Evolutionary conservation across 2,797 vertebrate genomes (phyloP), one percentile per base, ranked within the genome.

Genomic region (Valencia hispanica): DNA sequence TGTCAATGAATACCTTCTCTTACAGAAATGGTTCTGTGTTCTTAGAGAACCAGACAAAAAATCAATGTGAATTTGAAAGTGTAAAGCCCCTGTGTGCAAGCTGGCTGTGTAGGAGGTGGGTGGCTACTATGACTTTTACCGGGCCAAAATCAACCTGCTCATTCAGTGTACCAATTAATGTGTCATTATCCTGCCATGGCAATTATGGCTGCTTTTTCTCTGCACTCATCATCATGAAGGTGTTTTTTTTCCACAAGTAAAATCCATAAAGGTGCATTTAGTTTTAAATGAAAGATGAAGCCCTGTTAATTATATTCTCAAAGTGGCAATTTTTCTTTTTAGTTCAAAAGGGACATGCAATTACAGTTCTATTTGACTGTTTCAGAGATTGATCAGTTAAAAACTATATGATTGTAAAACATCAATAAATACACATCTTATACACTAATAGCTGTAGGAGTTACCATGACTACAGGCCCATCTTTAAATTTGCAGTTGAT

Each of bases 101-200:
- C 73, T 50, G 70, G 72, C 77, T 88, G 82, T 80, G 87, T 86
- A 87, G 89, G 89, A 89, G 84, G 89, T 39, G 55, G 84, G 89
- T 39, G 55, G 72, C 77, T 71, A 80, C 73, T 70, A 74, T 87
- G 87, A 87, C 83, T 92, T 92, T 85, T 83, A 82, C 81, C 41
- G 75, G 36, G 84, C 89, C 88, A 88, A 93, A 93, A 94, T 93
- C 93, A 91, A 80, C 82, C 81, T 89, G 80, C 87, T 79, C 81
- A 81, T 86, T 87, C 84, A 84, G 68, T 79, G 87, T 74, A 78
- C 85, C 88, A 93, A 93, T 94, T 93, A 93, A 79, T 71, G 45
- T 88, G 86, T 91, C 83, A 90, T 90, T 85, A 90, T 89, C 80
- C 73, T 81, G 79, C 51, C 61, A 2, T 79, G 78, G 84, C 84